A percentile compares a stretch with the other conserved stretches of the same genome.
Evolutionary conservation across 2,797 vertebrate genomes (phyloP).

Genomic region (Cottoperca gobio): DNA sequence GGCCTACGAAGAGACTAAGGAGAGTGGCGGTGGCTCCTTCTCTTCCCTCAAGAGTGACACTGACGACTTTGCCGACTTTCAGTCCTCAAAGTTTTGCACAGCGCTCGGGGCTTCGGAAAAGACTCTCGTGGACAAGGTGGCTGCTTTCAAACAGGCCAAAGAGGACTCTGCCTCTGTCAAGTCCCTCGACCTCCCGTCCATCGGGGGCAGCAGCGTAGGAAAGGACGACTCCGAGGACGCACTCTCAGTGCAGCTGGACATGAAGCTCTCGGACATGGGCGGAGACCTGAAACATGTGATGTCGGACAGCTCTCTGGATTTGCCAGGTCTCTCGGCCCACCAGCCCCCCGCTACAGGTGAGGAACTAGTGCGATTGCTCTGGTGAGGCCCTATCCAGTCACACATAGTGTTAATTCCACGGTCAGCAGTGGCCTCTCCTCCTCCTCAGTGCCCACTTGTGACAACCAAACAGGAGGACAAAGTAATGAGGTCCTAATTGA

Average conservation of each 20-base stretch:
- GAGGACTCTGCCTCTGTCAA: conserved; percentile 98
- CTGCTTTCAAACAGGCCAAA: conserved; percentile 94
- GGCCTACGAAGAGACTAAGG: conserved; percentile 89
- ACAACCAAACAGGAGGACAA: conserved; percentile 52
- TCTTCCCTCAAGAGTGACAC: conserved; percentile 88
- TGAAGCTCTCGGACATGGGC: conserved; percentile 97
- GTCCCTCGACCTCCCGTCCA: conserved; percentile 97
- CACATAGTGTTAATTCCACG: conserved; percentile 51
- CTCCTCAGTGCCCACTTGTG: conserved; percentile 42
- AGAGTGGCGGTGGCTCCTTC: conserved; percentile 82
- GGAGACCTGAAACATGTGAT: conserved; percentile 99
- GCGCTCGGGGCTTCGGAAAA: conserved; percentile 87
- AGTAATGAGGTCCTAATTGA: conserved; percentile 37
- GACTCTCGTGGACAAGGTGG: conserved; percentile 93
- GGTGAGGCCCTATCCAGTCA: conserved; percentile 84
- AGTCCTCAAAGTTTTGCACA: conserved; percentile 92
- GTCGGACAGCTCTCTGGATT: conserved; percentile 99
- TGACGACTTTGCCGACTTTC: conserved; percentile 96
- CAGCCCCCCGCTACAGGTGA: conserved; percentile 99
- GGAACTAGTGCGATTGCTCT: conserved; percentile 99
- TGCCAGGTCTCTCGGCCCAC: conserved; percentile 96
- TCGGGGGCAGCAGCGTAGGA: conserved; percentile 95
- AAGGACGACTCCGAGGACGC: conserved; percentile 99
- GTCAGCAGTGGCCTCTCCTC: conserved; percentile 46
- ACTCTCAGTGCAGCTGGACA: conserved; percentile 98